Base-by-base conservation (phyloP, 2,113 vertebrate genomes). In the Campylomormyrus numenius region DNA sequence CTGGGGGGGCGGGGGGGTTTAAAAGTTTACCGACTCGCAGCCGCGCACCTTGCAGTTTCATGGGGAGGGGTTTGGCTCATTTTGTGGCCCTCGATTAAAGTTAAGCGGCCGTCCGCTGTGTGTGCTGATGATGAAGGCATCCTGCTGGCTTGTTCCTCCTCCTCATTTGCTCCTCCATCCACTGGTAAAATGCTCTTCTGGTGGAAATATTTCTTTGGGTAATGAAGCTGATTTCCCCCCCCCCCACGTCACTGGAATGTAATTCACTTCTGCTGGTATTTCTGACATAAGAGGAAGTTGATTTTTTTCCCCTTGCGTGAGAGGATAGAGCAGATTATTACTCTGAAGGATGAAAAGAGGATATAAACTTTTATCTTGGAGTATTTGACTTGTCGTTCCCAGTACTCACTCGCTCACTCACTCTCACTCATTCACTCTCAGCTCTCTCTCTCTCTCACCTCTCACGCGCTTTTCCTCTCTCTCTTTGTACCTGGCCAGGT, bases 1-100 rank as follows among this genome's bases (percentile, higher is more conserved):
- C 90, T 93, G 93, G 94, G 94, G 95, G 93, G 92, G 93, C 56
- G 10, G 70, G 70, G 58, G 31, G 31, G 31, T 66, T 93, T 88
- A 53, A 87, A 87, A 87, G 85, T 87, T 87, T 87, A 45, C 31
- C 8, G 80, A 42, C 80, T 84, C 19, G 6, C 80, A 45, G 70
- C 31, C 70, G 24, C n/a, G 24, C 42, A 85, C 42, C 84, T n/a
- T 48, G 46, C 46, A 27, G 24, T 48, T 48, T 85, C 45, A 13
- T 19, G 70, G 70, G 31, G 31, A 19, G 70, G 62, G n/a, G n/a
- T 66, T 39, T 35, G 31, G 31, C 70, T 77, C 70, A 77, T 31
- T 77, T 77, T 39, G 70, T 15, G 31, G 31, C 31, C 27, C 31
- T 77, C 27, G 15, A 17, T 77, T 77, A 77, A 39, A 77, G 70